Conservation (phyloP, 2,113 vertebrate genomes). For the Speoplatyrhinus poulsoni region DNA sequence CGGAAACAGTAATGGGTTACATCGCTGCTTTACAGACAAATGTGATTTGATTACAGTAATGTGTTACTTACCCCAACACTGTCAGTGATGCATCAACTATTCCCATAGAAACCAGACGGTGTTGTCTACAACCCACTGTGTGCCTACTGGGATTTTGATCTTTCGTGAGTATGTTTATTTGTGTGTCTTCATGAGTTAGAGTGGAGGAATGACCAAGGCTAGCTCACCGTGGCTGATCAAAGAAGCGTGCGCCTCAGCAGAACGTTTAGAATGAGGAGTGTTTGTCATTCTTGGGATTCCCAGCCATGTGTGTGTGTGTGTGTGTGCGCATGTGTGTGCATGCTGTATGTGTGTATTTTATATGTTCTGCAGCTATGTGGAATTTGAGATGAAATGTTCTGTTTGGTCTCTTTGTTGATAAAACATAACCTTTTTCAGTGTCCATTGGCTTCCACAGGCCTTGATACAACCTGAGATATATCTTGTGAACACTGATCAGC, state of each 20-base stretch:
- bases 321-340: no score
- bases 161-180: constrained; percentile 60
- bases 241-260: constrained; percentile 8
- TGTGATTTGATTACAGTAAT: no score
- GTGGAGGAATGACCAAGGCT: neutral
- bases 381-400: neutral
- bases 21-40: no score
- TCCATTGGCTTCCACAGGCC: neutral
- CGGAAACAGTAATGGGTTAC: no score
- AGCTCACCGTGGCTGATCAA: neutral
- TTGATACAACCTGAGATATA: neutral
- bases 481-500: no score
- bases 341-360: neutral
- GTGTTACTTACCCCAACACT: neutral
- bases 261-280: neutral
- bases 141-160: constrained; percentile 88
- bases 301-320: neutral
- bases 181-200: no score
- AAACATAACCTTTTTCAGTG: neutral
- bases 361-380: neutral
- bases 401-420: neutral
- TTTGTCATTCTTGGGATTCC: constrained; percentile 23
- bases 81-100: neutral
- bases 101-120: constrained; percentile 47
- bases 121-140: constrained; percentile 80